Evolutionary conservation across 2,797 vertebrate species (phyloP), one percentile per base, ranked within the genome.

Genomic region (Acipenser oxyrinchus): DNA sequence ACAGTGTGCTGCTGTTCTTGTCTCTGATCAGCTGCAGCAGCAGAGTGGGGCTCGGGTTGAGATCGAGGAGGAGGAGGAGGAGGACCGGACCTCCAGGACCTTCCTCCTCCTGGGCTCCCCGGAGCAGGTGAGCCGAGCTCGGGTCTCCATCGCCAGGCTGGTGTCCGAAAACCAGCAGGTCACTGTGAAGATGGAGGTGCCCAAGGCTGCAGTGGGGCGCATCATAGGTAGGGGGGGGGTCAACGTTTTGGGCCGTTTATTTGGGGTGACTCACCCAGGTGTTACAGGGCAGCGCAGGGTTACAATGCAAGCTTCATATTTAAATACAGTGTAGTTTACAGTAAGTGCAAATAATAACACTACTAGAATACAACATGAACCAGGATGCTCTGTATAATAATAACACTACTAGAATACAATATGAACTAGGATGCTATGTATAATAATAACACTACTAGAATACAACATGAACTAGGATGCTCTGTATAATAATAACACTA

Each of bases 91-190:
- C 11, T 82, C 87, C 70, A 72, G 70, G 0, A 52, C 74, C 65
- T 86, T 98, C 73, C 86, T 88, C 37, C 88, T 98, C 71, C 84
- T 84, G 10, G 95, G 95, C 48, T 91, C 91, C 5, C 81, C 90
- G 0, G 77, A 87, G 12, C 90, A 94, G 78, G 86, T 97, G 53
- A 81, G 93, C 77, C 72, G 82, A 23, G 93, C 93, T 5, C 89
- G 83, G 71, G 93, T 89, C 1, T 79, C 91, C 13, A 70, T 95
- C 68, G 88, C 92, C 61, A 88, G 85, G 70, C 82, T 96, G 69
- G 82, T 88, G 75, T 77, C 62, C 0, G 90, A 94, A 65, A 89
- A 79, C 58, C 71, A 84, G 48, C 84, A 81, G 0, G 77, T 92
- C 70, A 73, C 70, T 0, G 92, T 93, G 68, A 75, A 87, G 71